Base-by-base conservation (phyloP, 2,797 vertebrate species). In the Pagetopsis macropterus region DNA sequence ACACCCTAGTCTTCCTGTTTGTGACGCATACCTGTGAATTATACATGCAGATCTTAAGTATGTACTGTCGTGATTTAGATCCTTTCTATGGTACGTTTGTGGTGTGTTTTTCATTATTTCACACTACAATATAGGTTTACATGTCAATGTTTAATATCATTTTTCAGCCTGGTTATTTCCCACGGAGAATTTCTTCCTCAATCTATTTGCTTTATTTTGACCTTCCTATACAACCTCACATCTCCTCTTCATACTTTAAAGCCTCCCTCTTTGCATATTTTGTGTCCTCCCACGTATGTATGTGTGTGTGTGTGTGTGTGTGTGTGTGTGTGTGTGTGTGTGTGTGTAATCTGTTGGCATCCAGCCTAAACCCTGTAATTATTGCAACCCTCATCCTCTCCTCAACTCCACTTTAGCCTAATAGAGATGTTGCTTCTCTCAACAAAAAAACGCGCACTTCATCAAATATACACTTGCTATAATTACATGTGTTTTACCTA, bases 281-380 rank as follows among this genome's bases (percentile, higher is more conserved):
- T 84, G 65, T 67, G 78, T 72, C 81, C 85, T 87, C 85, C 85
- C 81, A 90, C 80, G 12, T 74, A 13, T 78, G 69, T 78, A 14
- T 33, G 27, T 62, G 16, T 40, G 4, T 27, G 27, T 27, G 4
- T 27, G 16, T 50, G 44, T 57, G 41, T 43, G 11, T 43, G 9
- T 43, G 16, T 48, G 45, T 48, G 45, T 48, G 48, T 57, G 33
- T 75, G 57, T 85, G 10, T 43, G 41, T 43, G 2, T 43, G 46
- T 48, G 46, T 48, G 45, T 17, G 57, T 64, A 83, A 70, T 78
- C 62, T 82, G 59, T 59, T 88, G 81, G 80, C 78, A 77, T 65
- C 63, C 52, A 54, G 79, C 84, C 78, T 81, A 81, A 89, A 88
- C 66, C 81, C 83, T 87, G 75, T 88, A 92, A 92, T 94, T 91